A percentile compares a stretch with the other conserved stretches of the same genome.
Conservation (phyloP, 2,797 vertebrate species). For the Cygnus olor region DNA sequence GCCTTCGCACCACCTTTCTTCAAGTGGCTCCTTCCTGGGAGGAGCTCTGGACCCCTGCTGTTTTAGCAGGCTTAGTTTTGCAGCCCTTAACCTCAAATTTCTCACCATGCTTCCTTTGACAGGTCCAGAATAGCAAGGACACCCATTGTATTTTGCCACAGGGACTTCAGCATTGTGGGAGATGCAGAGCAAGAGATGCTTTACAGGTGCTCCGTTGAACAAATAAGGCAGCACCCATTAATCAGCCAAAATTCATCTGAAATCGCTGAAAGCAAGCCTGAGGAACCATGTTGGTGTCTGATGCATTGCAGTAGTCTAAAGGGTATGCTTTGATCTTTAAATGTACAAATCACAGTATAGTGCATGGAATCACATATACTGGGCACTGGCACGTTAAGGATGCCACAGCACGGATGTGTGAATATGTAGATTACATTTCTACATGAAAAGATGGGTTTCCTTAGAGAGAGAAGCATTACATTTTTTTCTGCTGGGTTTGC, state of each 20-base stretch:
- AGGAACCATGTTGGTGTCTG: not conserved
- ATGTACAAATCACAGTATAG: not conserved
- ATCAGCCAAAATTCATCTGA: not conserved
- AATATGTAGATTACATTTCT: not conserved
- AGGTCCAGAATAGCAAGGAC: not conserved
- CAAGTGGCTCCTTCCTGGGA: not conserved
- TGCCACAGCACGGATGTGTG: not conserved
- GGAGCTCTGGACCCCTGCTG: not conserved
- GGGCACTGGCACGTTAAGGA: rapidly evolving
- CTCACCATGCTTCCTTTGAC: not conserved
- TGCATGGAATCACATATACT: not conserved
- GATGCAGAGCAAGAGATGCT: not conserved
- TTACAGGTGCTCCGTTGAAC: not conserved
- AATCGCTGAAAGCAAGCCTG: not conserved
- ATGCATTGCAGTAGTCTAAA: not conserved
- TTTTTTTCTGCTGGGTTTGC: conserved; percentile 9
- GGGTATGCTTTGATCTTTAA: not conserved
- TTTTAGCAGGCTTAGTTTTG: not conserved
- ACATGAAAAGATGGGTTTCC: not conserved
- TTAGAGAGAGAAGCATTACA: not conserved
- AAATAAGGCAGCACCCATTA: not conserved
- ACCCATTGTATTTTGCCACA: rapidly evolving
- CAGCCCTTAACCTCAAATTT: not conserved
- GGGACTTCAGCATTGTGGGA: not conserved
- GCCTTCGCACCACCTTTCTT: not conserved